Evolutionary conservation across 2,888 invertebrate species (phyloP).

Genomic region (Ptychoptera contaminata): DNA sequence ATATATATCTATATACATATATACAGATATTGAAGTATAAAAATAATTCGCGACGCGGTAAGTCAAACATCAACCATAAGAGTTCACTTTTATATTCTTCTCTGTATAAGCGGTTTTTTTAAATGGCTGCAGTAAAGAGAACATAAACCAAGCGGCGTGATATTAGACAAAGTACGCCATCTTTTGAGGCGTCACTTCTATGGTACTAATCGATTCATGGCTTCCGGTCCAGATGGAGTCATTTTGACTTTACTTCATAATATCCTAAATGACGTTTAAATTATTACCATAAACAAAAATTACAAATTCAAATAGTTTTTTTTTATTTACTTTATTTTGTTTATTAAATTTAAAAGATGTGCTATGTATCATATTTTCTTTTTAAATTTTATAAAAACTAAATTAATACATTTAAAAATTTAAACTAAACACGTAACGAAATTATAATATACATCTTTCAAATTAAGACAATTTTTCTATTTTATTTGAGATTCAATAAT

Average conservation of each 20-base stretch:
- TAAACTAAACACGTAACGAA: too few relatives aligned
- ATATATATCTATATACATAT: neutral
- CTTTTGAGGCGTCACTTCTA: slow-evolving; percentile 22
- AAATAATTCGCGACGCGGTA: slow-evolving; percentile 3
- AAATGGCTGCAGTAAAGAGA: slow-evolving; percentile 5
- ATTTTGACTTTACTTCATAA: slow-evolving; percentile 2
- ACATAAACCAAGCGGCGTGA: slow-evolving; percentile 10
- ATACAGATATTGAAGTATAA: neutral
- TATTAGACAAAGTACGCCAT: slow-evolving; percentile 21
- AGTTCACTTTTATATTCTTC: slow-evolving; percentile 3
- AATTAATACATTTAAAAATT: too few relatives aligned
- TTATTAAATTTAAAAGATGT: too few relatives aligned
- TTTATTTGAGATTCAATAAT: too few relatives aligned
- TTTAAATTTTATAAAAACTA: too few relatives aligned
- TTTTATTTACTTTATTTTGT: too few relatives aligned
- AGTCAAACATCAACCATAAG: slow-evolving; percentile 1
- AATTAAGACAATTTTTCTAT: too few relatives aligned
- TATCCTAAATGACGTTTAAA: neutral
- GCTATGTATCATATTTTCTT: too few relatives aligned
- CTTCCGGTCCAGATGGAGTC: slow-evolving; percentile 18
- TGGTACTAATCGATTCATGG: slow-evolving; percentile 7
- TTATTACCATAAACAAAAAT: too few relatives aligned
- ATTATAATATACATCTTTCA: too few relatives aligned
- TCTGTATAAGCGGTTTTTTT: slow-evolving; percentile 1
- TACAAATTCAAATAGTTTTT: too few relatives aligned